Conservation (phyloP, 2,888 invertebrate species). For the Exephanes ischioxanthus region DNA sequence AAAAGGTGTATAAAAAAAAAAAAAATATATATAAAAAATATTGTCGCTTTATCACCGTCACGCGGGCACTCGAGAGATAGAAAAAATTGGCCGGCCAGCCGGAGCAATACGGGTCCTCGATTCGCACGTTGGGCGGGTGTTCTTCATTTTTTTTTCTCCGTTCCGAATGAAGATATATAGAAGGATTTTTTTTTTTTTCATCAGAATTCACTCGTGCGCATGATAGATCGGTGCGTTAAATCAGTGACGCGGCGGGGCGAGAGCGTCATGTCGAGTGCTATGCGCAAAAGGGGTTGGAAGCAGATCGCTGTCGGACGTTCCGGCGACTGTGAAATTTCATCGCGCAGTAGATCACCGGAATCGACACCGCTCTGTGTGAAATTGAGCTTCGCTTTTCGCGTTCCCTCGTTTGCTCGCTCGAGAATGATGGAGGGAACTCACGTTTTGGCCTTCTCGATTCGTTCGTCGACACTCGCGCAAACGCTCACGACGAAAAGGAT, state of each 20-base stretch:
- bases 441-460: slow-evolving; percentile 29
- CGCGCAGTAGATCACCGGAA: slow-evolving; percentile 53
- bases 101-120: no score
- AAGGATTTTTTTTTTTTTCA: slow-evolving; percentile 43
- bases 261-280: slow-evolving; percentile 24
- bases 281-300: slow-evolving; percentile 20
- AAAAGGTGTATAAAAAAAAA: no score
- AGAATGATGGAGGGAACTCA: slow-evolving; percentile 4
- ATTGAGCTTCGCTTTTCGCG: slow-evolving; percentile 55
- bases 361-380: slow-evolving; percentile 60
- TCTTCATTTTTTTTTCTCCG: slow-evolving; percentile 18
- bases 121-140: slow-evolving; percentile 19
- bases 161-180: slow-evolving; percentile 47
- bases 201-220: slow-evolving; percentile 61
- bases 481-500: not conserved
- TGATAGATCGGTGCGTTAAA: slow-evolving; percentile 66
- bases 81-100: no score
- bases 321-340: slow-evolving; percentile 62
- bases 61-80: no score
- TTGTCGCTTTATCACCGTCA: no score
- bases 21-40: no score
- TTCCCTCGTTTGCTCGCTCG: slow-evolving; percentile 43
- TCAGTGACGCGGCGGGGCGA: slow-evolving; percentile 42
- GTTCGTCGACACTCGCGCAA: slow-evolving; percentile 21
- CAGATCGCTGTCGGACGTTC: slow-evolving; percentile 32